Evolutionary conservation across 2,888 invertebrate genomes (phyloP), one percentile per base, ranked within the genome.

Genomic region (Perizoma flavofasciatum): DNA sequence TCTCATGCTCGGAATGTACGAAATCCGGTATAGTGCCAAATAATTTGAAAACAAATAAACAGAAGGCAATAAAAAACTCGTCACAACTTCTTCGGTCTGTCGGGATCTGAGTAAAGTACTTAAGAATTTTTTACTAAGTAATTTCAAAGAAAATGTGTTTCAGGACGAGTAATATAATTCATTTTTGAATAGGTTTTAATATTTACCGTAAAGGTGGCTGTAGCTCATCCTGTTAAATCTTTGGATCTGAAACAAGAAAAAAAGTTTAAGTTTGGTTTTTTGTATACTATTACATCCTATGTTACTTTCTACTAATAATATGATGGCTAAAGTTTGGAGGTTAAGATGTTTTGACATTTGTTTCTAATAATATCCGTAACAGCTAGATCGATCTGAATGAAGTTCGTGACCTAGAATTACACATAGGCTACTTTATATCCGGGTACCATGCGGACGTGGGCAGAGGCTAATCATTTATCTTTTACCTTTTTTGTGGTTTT

Each of bases 151-250:
- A 52, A 56, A 55, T 49, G 45, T 46, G 11, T 40, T 39, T 33
- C n/a, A 46, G 10, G 5, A 49, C 39, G 45, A 44, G 22, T n/a
- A 45, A 34, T 22, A 11, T 33, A 43, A 40, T n/a, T 32, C 22
- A 32, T 55, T 49, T 44, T 56, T 57, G 33, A 34, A 49, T 62
- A 51, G 44, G 7, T 44, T 51, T 52, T 48, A 34, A 52, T 75
- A 88, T 88, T 83, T 72, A 89, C 89, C 84, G 49, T 86, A 85
- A 56, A 85, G 67, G 62, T 82, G 74, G 60, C 75, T 76, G 78
- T 76, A 78, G 72, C 89, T 89, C 88, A 89, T 89, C 77, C 79
- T 73, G 65, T 62, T 60, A 61, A 48, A 59, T 74, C 71, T 59
- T 52, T 46, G 39, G 51, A 77, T 63, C 86, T 87, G 85, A 59